Evolutionary conservation across 2,888 invertebrate species (phyloP).

Genomic region (Rambutsinella grinnellia): DNA sequence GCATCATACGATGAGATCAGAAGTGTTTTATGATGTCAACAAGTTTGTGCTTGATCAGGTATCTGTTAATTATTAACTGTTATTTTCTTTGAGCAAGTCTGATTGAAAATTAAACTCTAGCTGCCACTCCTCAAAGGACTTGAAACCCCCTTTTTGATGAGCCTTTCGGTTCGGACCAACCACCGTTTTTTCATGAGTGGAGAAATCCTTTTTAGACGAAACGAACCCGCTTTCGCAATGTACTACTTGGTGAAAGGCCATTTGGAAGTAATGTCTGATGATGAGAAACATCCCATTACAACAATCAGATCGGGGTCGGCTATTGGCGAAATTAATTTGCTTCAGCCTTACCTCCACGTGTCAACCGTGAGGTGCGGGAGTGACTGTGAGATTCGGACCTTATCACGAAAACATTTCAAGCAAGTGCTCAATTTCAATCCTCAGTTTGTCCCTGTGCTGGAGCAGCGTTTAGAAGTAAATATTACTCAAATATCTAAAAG

Average conservation of each 20-base stretch:
- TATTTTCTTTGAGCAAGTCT: too few species aligned
- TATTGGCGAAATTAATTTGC: constrained; percentile 63
- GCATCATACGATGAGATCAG: constrained; percentile 61
- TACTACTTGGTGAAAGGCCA: constrained; percentile 64
- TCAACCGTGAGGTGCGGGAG: constrained; percentile 63
- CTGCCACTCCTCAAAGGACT: constrained; percentile 49
- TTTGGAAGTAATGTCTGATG: constrained; percentile 61
- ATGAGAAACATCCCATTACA: constrained; percentile 56
- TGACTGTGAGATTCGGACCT: constrained; percentile 61
- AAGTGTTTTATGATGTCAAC: constrained; percentile 64
- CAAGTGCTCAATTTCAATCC: constrained; percentile 58
- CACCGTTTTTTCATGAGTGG: constrained; percentile 62
- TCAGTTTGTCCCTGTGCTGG: constrained; percentile 43
- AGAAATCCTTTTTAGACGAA: constrained; percentile 56
- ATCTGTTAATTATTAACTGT: neutral
- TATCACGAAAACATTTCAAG: constrained; percentile 56
- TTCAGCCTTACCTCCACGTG: constrained; percentile 63
- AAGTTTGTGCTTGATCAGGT: constrained; percentile 64
- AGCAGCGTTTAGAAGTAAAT: constrained; percentile 58
- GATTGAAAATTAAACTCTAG: constrained; percentile 15
- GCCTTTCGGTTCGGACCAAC: constrained; percentile 56
- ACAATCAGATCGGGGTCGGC: constrained; percentile 63
- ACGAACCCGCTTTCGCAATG: constrained; percentile 57
- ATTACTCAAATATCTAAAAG: neutral
- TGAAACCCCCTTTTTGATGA: constrained; percentile 63